phyloP scores from a whole-genome alignment of 2,113 vertebrate genomes.

The Hydrolagus affinis region DNA sequence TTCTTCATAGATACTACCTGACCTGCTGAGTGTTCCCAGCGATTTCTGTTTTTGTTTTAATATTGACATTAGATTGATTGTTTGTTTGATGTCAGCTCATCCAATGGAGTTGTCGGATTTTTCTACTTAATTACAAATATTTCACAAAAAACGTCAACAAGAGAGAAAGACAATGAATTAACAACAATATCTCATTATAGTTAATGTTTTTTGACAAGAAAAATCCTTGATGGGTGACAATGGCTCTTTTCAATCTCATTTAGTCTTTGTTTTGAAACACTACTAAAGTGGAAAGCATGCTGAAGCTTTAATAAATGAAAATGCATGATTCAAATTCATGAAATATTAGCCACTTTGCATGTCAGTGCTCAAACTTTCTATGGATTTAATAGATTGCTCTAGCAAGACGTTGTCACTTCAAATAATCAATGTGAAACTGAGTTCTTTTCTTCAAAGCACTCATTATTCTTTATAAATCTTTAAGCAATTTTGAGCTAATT shows the following conservation, averaged over 20 bases:
- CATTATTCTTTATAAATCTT: background rate
- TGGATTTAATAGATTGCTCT: background rate
- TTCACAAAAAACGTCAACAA: background rate
- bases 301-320: background rate
- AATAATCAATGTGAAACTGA: background rate
- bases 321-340: background rate
- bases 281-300: background rate
- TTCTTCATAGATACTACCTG: no score
- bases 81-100: no score
- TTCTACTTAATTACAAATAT: background rate
- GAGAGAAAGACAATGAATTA: background rate
- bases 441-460: background rate
- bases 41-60: no score
- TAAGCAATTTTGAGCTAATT: background rate
- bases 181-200: no score
- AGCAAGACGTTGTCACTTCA: background rate
- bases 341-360: background rate
- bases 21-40: no score
- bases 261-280: background rate
- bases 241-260: background rate
- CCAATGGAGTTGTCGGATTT: background rate
- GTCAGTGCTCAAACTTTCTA: background rate
- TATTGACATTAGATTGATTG: no score
- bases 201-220: no score
- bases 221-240: background rate